Conservation (phyloP, 2,888 invertebrate species). For the Agonopterix alstromeriana region DNA sequence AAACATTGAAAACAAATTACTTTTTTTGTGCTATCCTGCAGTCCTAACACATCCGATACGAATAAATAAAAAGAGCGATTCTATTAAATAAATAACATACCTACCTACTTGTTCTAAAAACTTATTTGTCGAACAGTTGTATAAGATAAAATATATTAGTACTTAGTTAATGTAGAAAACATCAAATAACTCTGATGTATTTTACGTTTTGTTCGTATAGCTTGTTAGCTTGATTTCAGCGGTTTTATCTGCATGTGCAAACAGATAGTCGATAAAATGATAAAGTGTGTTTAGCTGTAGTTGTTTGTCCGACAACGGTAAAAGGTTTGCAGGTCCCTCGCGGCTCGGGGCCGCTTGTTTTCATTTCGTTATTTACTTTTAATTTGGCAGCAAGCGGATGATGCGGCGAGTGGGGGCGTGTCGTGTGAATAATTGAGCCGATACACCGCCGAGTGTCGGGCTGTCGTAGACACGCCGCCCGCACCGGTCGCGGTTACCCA, state of each 20-base stretch:
- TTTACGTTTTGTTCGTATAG: not conserved
- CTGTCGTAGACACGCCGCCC: conserved; percentile 16
- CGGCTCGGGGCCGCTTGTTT: conserved; percentile 64
- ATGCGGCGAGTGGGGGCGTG: conserved; percentile 56
- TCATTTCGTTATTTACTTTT: conserved; percentile 77
- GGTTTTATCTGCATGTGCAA: conserved; percentile 57
- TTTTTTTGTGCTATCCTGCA: too few species aligned
- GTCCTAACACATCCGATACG: too few species aligned
- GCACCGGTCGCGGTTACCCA: not conserved
- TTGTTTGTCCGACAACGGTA: conserved; percentile 71
- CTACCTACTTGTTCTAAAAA: not conserved
- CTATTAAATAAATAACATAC: not conserved
- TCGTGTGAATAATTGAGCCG: conserved; percentile 70
- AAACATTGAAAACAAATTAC: too few species aligned
- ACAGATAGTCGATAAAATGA: conserved; percentile 68
- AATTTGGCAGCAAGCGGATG: conserved; percentile 76
- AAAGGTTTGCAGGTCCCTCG: conserved; percentile 74
- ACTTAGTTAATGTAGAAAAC: not conserved
- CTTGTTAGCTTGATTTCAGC: conserved; percentile 28
- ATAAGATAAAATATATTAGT: too few species aligned
- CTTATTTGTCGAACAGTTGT: too few species aligned
- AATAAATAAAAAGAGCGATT: not conserved
- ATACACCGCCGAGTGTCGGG: conserved; percentile 37
- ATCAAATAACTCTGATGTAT: not conserved
- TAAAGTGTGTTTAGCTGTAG: conserved; percentile 69